Evolutionary conservation across 2,888 invertebrate species (phyloP).

Genomic region (Epinotia demarniana): DNA sequence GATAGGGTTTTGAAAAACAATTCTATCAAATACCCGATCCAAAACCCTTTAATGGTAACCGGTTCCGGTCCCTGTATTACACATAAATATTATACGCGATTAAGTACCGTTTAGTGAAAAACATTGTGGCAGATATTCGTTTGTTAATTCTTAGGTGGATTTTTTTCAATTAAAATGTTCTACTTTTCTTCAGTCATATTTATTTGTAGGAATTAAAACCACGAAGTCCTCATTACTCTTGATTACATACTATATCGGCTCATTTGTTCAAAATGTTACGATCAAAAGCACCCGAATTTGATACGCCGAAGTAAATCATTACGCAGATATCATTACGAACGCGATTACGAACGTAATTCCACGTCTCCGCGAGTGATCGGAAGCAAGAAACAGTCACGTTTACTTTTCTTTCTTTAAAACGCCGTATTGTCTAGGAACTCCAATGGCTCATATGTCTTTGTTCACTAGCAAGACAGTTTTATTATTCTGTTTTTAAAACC

Average conservation of each 20-base stretch:
- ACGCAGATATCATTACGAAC: conserved; percentile 27
- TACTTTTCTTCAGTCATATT: neutral
- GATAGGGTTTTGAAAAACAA: too few species aligned
- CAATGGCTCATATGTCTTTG: conserved; percentile 11
- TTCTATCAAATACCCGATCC: too few species aligned
- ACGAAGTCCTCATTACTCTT: neutral
- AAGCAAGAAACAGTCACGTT: conserved; percentile 34
- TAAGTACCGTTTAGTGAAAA: too few species aligned
- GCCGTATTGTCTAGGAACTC: neutral
- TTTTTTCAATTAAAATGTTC: neutral
- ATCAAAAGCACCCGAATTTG: conserved; percentile 14
- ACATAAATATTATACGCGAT: too few species aligned
- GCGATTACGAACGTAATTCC: conserved; percentile 32
- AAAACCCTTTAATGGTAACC: too few species aligned
- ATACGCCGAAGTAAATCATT: conserved; percentile 27
- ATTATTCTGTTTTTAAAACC: conserved; percentile 48
- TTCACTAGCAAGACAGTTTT: conserved; percentile 4
- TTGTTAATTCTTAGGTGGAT: too few species aligned
- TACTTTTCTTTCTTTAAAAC: conserved; percentile 12
- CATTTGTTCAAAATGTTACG: conserved; percentile 17
- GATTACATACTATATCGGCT: neutral
- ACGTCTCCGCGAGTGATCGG: conserved; percentile 41
- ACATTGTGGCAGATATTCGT: too few species aligned
- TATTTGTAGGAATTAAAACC: neutral
- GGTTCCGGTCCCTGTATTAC: too few species aligned